Base-by-base conservation (phyloP, 2,113 vertebrate genomes). In the Zosterops hypoxanthus region DNA sequence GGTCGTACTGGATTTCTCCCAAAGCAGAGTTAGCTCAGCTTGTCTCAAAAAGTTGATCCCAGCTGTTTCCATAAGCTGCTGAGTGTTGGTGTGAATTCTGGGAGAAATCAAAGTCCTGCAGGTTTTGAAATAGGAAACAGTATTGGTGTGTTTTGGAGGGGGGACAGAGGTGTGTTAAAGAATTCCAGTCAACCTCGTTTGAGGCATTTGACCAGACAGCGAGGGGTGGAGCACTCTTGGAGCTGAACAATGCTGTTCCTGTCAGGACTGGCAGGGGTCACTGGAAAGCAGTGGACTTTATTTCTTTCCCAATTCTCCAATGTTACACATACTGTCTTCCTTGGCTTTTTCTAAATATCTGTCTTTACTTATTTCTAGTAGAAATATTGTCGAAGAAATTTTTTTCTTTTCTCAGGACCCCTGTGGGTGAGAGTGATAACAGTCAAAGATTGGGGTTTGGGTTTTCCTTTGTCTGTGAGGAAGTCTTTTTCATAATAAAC, bases 221-320 rank as follows among this genome's bases (percentile, higher is more conserved):
- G 8, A 39, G 18, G 41, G 21, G 42, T 16, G 56, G 47, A 91
- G 56, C 0, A 22, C 68, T 66, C 14, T 36, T 71, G 68, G n/a
- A 63, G 16, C 11, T 56, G 65, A 91, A 11, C 42, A 47, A 3
- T 94, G 91, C 80, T 86, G 84, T 97, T 97, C 94, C 93, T 85
- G 52, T 75, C 50, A 25, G 34, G 85, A 85, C 92, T 97, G 96
- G 87, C 82, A 96, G 94, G 90, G 93, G 91, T 96, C 92, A 93
- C 89, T 96, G 92, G 77, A 94, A 96, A 95, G 80, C 88, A 92
- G 56, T 57, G 79, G 89, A 83, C 65, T 42, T 55, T 8, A 20
- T 56, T 87, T 86, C 34, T 88, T 91, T 92, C 55, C 31, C 56
- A n/a, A 15, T 78, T 73, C 33, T 75, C 66, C 78, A 28, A 5